Evolutionary conservation across 2,888 invertebrate genomes (phyloP).

Genomic region (Spatulosminthurus flaviceps): DNA sequence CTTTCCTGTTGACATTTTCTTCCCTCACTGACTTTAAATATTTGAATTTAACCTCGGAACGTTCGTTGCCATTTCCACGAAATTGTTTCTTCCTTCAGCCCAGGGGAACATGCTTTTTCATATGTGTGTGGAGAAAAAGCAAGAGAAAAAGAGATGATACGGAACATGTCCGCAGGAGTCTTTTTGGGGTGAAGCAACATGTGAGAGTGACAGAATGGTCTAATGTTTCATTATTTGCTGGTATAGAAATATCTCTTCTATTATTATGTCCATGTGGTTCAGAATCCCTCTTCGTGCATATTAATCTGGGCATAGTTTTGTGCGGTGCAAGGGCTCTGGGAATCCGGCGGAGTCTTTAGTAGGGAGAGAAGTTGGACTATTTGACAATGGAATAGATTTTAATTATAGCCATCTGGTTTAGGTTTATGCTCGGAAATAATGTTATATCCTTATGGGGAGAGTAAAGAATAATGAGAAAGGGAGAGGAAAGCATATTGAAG

Average conservation of each 20-base stretch:
- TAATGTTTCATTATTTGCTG: no score
- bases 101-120: neutral
- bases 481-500: neutral
- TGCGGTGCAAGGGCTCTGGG: no score
- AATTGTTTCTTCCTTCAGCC: no score
- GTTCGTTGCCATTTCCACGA: neutral
- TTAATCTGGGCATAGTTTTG: no score
- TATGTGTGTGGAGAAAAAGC: neutral
- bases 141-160: no score
- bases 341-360: neutral
- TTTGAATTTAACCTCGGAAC: neutral
- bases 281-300: no score
- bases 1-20: neutral
- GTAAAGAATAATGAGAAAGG: neutral
- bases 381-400: constrained; percentile 32
- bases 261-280: no score
- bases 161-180: no score
- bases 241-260: no score
- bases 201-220: no score
- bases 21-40: neutral
- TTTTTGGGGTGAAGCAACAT: no score
- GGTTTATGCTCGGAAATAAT: constrained; percentile 21
- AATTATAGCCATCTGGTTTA: constrained; percentile 23
- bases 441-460: constrained; percentile 14
- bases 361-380: constrained; percentile 16